These are phyloP conservation scores for Seriola dumerili DNA, from an alignment of 2,113 vertebrate genomes.

Conservation along the genomic window DNA sequence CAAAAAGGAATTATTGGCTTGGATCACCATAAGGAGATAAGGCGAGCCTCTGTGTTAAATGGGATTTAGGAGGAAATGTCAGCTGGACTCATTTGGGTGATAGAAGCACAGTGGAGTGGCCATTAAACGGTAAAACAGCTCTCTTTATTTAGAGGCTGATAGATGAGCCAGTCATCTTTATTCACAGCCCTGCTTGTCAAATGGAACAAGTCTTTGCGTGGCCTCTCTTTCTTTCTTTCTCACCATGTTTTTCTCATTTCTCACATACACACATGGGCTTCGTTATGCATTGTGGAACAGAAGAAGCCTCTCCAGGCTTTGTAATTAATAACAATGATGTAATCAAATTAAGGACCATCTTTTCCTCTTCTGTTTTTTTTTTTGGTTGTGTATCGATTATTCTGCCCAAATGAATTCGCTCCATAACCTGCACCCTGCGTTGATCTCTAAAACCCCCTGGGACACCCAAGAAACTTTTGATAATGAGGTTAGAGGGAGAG, in stretches of 20 bases:
- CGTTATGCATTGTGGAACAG: conserved; percentile 28
- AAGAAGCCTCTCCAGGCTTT: conserved; percentile 34
- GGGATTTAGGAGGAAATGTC: conserved; percentile 70
- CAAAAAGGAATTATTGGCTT: conserved; percentile 56
- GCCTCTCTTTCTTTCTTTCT: background rate
- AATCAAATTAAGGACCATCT: conserved; percentile 63
- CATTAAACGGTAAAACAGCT: conserved; percentile 73
- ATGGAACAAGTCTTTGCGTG: conserved; percentile 54
- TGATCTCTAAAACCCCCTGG: conserved; percentile 50
- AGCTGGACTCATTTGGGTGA: conserved; percentile 72
- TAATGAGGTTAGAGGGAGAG: conserved; percentile 40
- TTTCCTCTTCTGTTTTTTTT: conserved; percentile 15
- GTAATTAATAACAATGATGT: conserved; percentile 70
- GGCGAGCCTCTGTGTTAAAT: conserved; percentile 45
- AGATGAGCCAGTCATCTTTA: conserved; percentile 70
- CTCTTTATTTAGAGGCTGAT: conserved; percentile 70
- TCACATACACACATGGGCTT: conserved; percentile 15
- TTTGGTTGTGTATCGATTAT: conserved; percentile 53
- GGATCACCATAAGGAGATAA: conserved; percentile 51
- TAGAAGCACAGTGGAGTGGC: conserved; percentile 62
- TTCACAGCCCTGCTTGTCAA: conserved; percentile 63
- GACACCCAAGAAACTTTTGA: conserved; percentile 29
- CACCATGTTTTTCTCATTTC: conserved; percentile 21
- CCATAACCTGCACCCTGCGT: conserved; percentile 46
- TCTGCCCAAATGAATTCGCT: conserved; percentile 60